Percentiles rank a stretch among this genome's conserved stretches.
Conservation (phyloP, 2,888 invertebrate genomes). For the Hyalella azteca region DNA sequence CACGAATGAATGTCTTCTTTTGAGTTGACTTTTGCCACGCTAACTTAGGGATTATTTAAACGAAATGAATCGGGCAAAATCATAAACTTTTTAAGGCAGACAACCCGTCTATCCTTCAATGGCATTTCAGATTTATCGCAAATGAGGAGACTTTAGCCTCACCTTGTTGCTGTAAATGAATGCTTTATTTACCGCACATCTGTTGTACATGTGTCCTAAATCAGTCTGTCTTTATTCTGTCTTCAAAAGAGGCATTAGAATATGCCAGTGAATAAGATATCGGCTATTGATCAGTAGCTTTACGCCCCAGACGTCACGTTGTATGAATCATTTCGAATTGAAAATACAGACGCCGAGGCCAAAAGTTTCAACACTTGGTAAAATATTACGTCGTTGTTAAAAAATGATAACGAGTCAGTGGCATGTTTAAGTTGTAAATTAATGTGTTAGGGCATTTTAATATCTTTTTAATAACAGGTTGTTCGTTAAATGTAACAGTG, state of each 20-base stretch:
- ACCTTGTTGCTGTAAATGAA: not conserved
- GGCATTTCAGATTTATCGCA: not conserved
- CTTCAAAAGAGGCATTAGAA: not conserved
- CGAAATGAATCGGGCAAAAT: not conserved
- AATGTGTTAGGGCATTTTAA: too few species aligned
- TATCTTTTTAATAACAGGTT: too few species aligned
- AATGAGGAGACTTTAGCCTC: not conserved
- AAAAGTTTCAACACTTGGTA: too few species aligned
- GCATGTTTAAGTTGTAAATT: too few species aligned
- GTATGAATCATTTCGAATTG: too few species aligned
- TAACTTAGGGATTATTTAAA: not conserved
- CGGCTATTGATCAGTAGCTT: not conserved
- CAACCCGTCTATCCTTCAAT: slow-evolving; percentile 7
- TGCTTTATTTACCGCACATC: slow-evolving; percentile 1
- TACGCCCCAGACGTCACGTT: too few species aligned
- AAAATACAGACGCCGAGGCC: too few species aligned
- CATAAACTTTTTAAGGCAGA: not conserved
- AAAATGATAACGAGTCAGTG: too few species aligned
- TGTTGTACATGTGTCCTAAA: not conserved
- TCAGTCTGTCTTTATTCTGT: not conserved
- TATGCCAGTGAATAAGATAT: not conserved
- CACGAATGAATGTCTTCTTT: too few species aligned
- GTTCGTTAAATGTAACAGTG: too few species aligned
- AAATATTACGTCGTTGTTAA: too few species aligned
- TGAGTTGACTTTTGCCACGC: not conserved